Conservation (phyloP, 2,113 vertebrate genomes). For the Oceanites oceanicus region DNA sequence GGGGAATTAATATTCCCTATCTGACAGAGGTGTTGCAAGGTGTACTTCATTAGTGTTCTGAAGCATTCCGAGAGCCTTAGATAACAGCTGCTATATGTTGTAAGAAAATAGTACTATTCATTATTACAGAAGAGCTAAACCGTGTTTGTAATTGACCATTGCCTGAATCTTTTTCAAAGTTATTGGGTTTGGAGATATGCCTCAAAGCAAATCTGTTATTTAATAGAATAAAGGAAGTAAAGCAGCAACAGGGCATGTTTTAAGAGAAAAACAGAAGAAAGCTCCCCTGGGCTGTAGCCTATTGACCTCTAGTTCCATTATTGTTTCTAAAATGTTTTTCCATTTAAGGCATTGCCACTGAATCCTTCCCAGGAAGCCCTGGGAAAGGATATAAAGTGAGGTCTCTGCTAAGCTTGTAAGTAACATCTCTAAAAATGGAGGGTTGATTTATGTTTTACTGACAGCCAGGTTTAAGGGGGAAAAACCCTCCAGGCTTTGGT, state of each 20-base stretch:
- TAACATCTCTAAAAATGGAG: conserved; percentile 53
- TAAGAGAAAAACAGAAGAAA: conserved; percentile 34
- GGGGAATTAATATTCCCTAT: background rate
- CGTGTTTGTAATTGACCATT: background rate
- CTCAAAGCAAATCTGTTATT: conserved; percentile 28
- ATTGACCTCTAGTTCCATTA: conserved; percentile 51
- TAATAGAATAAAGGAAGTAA: background rate
- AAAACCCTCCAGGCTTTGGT: background rate
- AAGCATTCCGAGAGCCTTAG: background rate
- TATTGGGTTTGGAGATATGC: background rate
- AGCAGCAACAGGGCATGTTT: background rate
- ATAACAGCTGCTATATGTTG: conserved; percentile 34
- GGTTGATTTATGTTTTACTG: conserved; percentile 42
- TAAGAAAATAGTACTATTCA: conserved; percentile 25
- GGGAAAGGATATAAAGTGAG: conserved; percentile 39
- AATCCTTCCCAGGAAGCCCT: conserved; percentile 28
- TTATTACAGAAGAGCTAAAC: background rate
- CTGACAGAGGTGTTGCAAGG: background rate
- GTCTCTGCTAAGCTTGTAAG: conserved; percentile 28
- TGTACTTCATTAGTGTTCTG: background rate
- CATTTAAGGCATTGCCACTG: conserved; percentile 55
- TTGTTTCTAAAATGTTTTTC: conserved; percentile 53
- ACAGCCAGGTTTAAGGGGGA: conserved; percentile 18
- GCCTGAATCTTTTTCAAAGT: background rate
- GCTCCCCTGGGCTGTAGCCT: conserved; percentile 46